Evolutionary conservation across 2,113 vertebrate genomes (phyloP), one percentile per base, ranked within the genome.

Genomic region (Myxocyprinus asiaticus): DNA sequence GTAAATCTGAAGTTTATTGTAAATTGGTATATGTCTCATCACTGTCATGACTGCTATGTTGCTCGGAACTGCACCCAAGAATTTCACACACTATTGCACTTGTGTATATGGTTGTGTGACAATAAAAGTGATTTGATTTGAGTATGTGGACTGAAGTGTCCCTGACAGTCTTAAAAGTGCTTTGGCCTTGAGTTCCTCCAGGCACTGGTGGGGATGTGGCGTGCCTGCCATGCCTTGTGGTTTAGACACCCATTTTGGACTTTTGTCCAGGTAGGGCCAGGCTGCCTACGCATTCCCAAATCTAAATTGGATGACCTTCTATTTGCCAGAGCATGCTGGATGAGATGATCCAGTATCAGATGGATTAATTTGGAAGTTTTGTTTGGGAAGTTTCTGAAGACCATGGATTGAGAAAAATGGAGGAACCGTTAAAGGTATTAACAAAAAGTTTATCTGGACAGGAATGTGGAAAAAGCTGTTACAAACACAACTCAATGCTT

Each of bases 171-270:
- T 33, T 33, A 33, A 67, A 83, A 77, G 42, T 59, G 51, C 68
- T 77, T 67, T 68, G 75, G 66, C 55, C 22, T 17, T 22, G 58
- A 65, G 47, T 44, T 74, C 6, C 14, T 15, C 0, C 12, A 15
- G 55, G 53, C 42, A 47, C 22, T 45, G 64, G 22, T 48, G 15
- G 47, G 58, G 59, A 64, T 63, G 62, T 74, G 69, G 78, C 44
- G 48, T 11, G 56, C 68, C 75, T 56, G 75, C 44, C 45, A 15
- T 68, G 64, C 82, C 67, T 58, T 58, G 67, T 72, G 82, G 79
- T 81, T 50, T 69, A 64, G 5, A 72, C 4, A 5, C n/a, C 63
- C 44, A 22, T 68, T 78, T 69, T 78, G 69, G 76, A 74, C 11
- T 47, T 11, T 44, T 6, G 45, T 66, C 11, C 9, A 14, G 47